Percentiles rank a stretch among this genome's conserved stretches.
phyloP scores from a whole-genome alignment of 2,797 vertebrate species.

The Takifugu ocellatus region DNA sequence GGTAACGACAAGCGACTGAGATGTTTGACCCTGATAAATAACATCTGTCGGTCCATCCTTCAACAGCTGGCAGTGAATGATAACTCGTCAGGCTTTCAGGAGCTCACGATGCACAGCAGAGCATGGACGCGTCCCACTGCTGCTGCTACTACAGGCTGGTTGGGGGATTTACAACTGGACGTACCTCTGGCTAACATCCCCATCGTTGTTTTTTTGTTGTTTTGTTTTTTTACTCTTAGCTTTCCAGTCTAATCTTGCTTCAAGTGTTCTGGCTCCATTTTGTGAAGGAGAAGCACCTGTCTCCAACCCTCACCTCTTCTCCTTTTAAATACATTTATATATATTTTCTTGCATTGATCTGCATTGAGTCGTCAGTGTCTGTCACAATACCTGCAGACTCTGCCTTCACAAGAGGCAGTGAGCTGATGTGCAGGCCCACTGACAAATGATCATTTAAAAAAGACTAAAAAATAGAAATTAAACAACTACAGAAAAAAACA shows the following conservation, averaged over 20 bases:
- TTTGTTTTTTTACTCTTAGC: background rate
- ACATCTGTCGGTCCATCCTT: conserved; percentile 34
- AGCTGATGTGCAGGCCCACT: conserved; percentile 62
- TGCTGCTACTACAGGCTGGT: conserved; percentile 36
- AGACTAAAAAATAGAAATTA: conserved; percentile 57
- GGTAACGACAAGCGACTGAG: conserved; percentile 43
- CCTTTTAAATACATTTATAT: conserved; percentile 77
- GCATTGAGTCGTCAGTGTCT: conserved; percentile 91
- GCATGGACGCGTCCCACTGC: conserved; percentile 23
- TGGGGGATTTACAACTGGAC: conserved; percentile 18
- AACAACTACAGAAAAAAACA: conserved; percentile 26
- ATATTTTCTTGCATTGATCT: conserved; percentile 84
- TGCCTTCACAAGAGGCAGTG: conserved; percentile 61
- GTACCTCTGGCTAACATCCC: conserved; percentile 22
- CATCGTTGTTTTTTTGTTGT: background rate
- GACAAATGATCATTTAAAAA: conserved; percentile 63
- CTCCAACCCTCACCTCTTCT: conserved; percentile 62
- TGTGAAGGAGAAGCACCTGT: conserved; percentile 74
- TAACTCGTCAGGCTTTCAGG: conserved; percentile 9
- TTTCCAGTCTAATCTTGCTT: conserved; percentile 47
- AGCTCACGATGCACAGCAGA: conserved; percentile 24
- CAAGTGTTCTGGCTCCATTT: conserved; percentile 39
- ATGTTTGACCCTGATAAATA: conserved; percentile 56
- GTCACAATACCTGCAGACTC: conserved; percentile 69
- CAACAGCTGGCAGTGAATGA: conserved; percentile 67